Evolutionary conservation across 2,797 vertebrate genomes (phyloP), one percentile per base, ranked within the genome.

Genomic region (Bryconaethiops microstoma): DNA sequence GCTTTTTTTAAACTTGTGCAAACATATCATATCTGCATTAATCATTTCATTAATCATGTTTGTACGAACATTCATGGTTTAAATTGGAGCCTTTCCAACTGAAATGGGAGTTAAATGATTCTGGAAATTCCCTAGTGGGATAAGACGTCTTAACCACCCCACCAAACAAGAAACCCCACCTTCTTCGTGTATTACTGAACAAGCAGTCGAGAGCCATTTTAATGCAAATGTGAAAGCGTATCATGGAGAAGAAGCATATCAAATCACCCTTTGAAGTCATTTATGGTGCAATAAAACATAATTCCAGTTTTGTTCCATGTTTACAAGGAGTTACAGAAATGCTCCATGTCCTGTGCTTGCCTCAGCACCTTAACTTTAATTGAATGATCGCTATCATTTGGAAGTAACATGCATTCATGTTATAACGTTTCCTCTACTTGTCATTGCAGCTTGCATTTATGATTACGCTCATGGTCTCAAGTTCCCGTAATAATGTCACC

Each of bases 221-320:
- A 25, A 84, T 80, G 79, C 71, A 45, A 82, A 83, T 82, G 48
- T 82, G 42, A 75, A 79, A 77, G 76, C 42, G 12, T 74, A 71
- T 70, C 42, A 45, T 4, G 10, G 50, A 72, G 59, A 48, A 81
- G 76, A 78, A 63, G 60, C 67, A 29, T 85, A 80, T 85, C 74
- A 76, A 79, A 85, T 85, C 60, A n/a, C 57, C 14, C 82, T 83
- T 87, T 74, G 79, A 79, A 77, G 82, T 79, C 16, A 80, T 86
- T 81, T 78, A 63, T 62, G 57, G 65, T 39, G 70, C 62, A 14
- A 65, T 68, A 59, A 54, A 79, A 50, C 77, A 55, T 63, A 77
- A 82, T 83, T 78, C 71, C 74, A 52, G 35, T 62, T 73, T 67
- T 70, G 72, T 73, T 63, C 29, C 48, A 39, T 8, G 8, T 80